Percentiles rank a stretch among this genome's conserved stretches.
These are phyloP conservation scores for Drosophila dives DNA, from an alignment of 2,888 invertebrate genomes.

Conservation along the genomic window DNA sequence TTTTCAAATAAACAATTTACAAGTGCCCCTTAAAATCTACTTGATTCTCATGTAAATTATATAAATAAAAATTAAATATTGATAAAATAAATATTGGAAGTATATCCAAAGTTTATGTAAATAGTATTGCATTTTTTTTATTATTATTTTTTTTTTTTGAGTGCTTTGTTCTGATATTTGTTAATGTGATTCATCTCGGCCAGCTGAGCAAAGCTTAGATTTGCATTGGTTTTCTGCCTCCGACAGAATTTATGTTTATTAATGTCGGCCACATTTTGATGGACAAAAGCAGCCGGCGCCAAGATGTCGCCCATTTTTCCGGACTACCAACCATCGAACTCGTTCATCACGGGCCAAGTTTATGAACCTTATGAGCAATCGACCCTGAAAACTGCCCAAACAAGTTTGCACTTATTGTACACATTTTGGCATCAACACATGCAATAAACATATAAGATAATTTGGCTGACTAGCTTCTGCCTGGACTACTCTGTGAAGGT, in stretches of 20 bases:
- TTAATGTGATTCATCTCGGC: conserved; percentile 56
- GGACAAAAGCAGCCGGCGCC: conserved; percentile 25
- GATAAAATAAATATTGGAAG: neutral
- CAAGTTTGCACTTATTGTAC: conserved; percentile 36
- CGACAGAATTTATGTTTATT: conserved; percentile 74
- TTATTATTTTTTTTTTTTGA: neutral
- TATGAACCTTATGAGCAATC: conserved; percentile 42
- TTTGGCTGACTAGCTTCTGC: neutral
- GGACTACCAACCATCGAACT: conserved; percentile 47
- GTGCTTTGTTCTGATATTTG: conserved; percentile 5
- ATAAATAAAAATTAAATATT: neutral
- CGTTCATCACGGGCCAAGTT: conserved; percentile 62
- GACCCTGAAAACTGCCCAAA: conserved; percentile 36
- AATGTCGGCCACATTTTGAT: conserved; percentile 60
- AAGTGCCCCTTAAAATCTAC: no score
- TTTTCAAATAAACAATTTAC: no score
- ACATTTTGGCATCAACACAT: conserved; percentile 52
- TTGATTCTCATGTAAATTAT: neutral
- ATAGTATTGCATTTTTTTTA: neutral
- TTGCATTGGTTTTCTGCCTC: conserved; percentile 22
- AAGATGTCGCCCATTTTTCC: conserved; percentile 46
- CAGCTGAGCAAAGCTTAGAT: conserved; percentile 36
- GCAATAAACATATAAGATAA: conserved; percentile 25
- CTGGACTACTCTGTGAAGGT: conserved; percentile 5
- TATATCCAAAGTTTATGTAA: neutral